Base-by-base conservation (phyloP, 2,113 vertebrate genomes). In the Genyomyrus donnyi region DNA sequence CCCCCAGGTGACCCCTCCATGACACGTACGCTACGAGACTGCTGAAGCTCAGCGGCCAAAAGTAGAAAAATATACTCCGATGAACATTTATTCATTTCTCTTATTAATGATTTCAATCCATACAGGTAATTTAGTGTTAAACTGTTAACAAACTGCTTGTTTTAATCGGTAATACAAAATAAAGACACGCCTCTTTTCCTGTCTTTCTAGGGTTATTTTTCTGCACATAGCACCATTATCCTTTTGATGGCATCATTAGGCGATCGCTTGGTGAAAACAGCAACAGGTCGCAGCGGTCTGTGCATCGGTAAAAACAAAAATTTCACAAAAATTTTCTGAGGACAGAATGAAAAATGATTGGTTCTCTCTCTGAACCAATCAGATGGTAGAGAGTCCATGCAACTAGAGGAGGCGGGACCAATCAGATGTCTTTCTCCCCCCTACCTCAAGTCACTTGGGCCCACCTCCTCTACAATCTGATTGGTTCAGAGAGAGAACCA, bases 41-140 rank as follows among this genome's bases (percentile, higher is more conserved):
- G 48, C 48, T 85, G 92, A 91, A 92, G 90, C 93, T 93, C 93
- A 92, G 92, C 45, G 92, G 95, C 93, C 94, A 94, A 96, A 96
- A 95, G 94, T 96, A 96, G 94, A 96, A 96, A 96, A 96, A 96
- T 96, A 96, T 96, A 96, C 94, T 91, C 94, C 93, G 94, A 96
- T 96, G 95, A 95, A 92, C 48, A 74, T 90, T 49, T 87, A 94
- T 95, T 93, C 94, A 94, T 96, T 94, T 94, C 94, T 94, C 94
- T 56, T 94, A 93, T 92, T 93, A 93, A 88, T 95, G 92, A 94
- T 95, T 94, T 95, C 93, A 94, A 96, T 92, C 93, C 95, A 94
- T 89, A 94, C 91, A 93, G 92, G 92, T 93, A 89, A 90, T 87
- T 89, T 91, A 85, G 91, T 93, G 93, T 93, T 93, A 93, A 93